Base-by-base conservation (phyloP, 2,113 vertebrate species). In the Potamarius usumacintae region DNA sequence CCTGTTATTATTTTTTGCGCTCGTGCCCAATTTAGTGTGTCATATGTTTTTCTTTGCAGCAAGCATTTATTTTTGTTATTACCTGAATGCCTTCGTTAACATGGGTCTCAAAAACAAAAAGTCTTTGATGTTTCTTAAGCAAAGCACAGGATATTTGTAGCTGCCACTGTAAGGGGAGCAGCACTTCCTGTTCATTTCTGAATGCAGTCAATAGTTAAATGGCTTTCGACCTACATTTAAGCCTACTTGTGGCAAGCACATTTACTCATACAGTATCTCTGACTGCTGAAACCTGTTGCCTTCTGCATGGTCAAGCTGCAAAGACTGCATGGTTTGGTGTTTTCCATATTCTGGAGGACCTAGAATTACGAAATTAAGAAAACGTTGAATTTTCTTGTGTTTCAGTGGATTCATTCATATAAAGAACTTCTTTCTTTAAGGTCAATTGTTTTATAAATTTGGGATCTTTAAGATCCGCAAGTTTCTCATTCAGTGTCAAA, bases 1-100 rank as follows among this genome's bases (percentile, higher is more conserved):
- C 91, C 91, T 94, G 89, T 90, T 92, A 17, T 74, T 77, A 53
- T 67, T 57, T 58, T 60, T 57, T n/a, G 34, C 34, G 48, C 5
- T 62, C 22, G 4, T 62, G n/a, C 5, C 58, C 25, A 67, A 17
- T 63, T 22, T 14, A 25, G 12, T 84, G 7, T 20, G n/a, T 55
- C 18, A 69, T 11, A 30, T 12, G 1, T 82, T 10, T 65, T 67
- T 1, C 22, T 67, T 69, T 83, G 15, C 5, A 42, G 67, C 15
- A 58, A 58, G 15, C 53, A 30, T 27, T 30, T 5, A 22, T 53
- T 84, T 84, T 30, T 34, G 69, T 76, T 42, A 14, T 25, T 85
- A 48, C 55, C 30, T 74, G 55, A 85, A 85, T 60, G 3, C 7
- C 34, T 60, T 76, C 20, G n/a, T 34, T 53, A 84, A 53, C 65